Conservation (phyloP, 2,888 invertebrate genomes). For the Cheilosia pagana region DNA sequence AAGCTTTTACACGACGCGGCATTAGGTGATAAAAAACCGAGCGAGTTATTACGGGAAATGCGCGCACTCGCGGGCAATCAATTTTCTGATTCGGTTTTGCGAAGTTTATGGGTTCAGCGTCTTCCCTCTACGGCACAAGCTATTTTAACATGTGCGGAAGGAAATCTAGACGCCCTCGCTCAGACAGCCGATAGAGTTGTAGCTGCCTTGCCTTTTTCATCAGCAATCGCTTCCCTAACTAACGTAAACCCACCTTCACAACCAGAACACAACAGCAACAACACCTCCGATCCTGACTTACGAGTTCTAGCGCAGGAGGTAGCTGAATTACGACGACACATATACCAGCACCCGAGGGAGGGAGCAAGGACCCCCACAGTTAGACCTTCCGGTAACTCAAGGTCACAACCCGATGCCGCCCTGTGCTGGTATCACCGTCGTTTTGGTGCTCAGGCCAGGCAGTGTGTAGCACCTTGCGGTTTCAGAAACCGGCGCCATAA, state of each 20-base stretch:
- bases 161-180: neutral
- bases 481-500: neutral
- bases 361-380: neutral
- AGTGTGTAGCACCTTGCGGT: neutral
- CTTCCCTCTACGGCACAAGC: slow-evolving; percentile 1
- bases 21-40: neutral
- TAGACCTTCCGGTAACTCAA: neutral
- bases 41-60: slow-evolving; percentile 11
- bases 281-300: neutral
- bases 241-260: neutral
- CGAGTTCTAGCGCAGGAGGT: neutral
- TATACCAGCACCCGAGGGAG: neutral
- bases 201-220: neutral
- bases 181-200: neutral
- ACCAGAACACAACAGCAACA: neutral
- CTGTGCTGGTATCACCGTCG: neutral
- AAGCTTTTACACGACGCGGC: slow-evolving; percentile 13
- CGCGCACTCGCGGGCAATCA: slow-evolving; percentile 4
- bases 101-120: slow-evolving; percentile 16
- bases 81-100: slow-evolving; percentile 22
- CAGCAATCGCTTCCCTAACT: neutral
- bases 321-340: neutral
- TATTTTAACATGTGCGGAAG: neutral
- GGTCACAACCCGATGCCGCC: neutral
- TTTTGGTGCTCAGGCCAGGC: neutral